Evolutionary conservation across 1,140 invertebrate species (phyloP), one percentile per base, ranked within the genome.

Genomic region (Bombyx mandarina): DNA sequence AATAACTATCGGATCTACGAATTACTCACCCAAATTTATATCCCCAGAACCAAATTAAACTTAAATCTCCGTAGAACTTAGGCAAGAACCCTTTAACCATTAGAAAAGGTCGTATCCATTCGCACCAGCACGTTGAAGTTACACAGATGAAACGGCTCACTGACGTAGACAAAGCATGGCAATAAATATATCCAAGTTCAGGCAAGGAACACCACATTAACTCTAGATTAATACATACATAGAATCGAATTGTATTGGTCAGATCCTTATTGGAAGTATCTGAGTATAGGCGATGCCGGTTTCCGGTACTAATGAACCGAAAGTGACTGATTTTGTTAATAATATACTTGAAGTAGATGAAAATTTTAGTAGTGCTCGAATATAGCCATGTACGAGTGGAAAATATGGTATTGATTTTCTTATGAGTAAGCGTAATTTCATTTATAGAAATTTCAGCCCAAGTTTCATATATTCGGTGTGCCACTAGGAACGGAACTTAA

Each of bases 171-270:
- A 74, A 79, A 86, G 71, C 62, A 73, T 55, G 65, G 57, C 65
- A 79, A 86, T 86, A 77, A 83, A 83, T 85, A 81, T 62, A 61
- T 62, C 49, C 54, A 60, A 71, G 74, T 76, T 79, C 67, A 67
- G 67, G 63, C 61, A 71, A 58, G 56, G 64, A 61, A 72, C 67
- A 72, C 65, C 68, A 58, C 72, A 79, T 77, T 76, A 77, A 66
- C 58, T 67, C 63, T 61, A 75, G 71, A 76, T 79, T 76, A 76
- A 79, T 75, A 76, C 60, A 63, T 60, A 51, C 60, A 44, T 65
- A 61, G 26, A 35, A 35, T 58, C 56, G 59, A 61, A 67, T 66
- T 56, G 56, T 54, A 45, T 58, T 61, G 43, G 54, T 51, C 57
- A 64, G 58, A 66, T 58, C 52, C 57, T 73, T 72, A 77, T 73